These are phyloP conservation scores for Harpagoxenus sublaevis DNA, from an alignment of 2,888 invertebrate genomes.

Conservation along the genomic window DNA sequence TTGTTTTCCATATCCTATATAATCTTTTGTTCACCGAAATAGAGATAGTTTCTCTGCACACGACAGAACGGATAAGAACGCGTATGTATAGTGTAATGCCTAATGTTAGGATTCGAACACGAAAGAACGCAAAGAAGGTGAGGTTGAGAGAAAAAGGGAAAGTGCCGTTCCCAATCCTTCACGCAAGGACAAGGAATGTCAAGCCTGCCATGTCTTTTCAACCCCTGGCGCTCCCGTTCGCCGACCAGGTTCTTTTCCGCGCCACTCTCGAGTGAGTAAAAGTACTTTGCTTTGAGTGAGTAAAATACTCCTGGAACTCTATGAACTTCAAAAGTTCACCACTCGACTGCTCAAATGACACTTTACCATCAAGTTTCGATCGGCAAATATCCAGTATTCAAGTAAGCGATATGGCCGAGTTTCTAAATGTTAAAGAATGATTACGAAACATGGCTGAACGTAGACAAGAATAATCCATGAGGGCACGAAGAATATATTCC, in stretches of 20 bases:
- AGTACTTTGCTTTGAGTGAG: constrained; percentile 22
- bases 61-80: constrained; percentile 31
- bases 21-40: constrained; percentile 18
- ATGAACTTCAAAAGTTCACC: constrained; percentile 60
- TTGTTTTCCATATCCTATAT: constrained; percentile 70
- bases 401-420: constrained; percentile 56
- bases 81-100: constrained; percentile 37
- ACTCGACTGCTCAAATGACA: constrained; percentile 54
- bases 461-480: neutral
- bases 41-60: neutral
- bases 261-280: constrained; percentile 51
- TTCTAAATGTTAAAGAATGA: constrained; percentile 52
- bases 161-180: constrained; percentile 44
- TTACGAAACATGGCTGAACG: constrained; percentile 37
- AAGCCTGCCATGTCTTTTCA: constrained; percentile 12
- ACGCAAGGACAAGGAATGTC: constrained; percentile 34
- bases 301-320: constrained; percentile 48
- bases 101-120: constrained; percentile 33
- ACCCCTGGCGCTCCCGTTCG: neutral
- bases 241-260: constrained; percentile 19
- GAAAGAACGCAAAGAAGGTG: constrained; percentile 30
- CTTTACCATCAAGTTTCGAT: constrained; percentile 61
- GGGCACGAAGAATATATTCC: neutral
- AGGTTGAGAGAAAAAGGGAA: constrained; percentile 27
- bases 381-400: constrained; percentile 48